A percentile compares a stretch with the other conserved stretches of the same genome.
Evolutionary conservation across 1,140 invertebrate species (phyloP).

Genomic region (Hetaerina americana): DNA sequence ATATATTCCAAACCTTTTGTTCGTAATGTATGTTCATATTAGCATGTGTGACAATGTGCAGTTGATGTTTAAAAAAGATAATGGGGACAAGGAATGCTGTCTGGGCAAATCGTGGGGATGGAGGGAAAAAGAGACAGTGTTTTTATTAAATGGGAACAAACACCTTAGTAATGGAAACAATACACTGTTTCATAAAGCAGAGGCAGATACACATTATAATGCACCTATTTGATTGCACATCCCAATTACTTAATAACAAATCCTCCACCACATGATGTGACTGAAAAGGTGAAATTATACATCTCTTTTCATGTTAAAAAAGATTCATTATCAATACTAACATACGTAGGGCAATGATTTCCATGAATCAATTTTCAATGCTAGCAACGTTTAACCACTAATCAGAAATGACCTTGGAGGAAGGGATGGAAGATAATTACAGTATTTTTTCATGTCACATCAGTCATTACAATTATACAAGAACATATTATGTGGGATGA

Average conservation of each 20-base stretch:
- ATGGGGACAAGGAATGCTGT: not conserved
- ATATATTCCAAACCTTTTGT: not conserved
- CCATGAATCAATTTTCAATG: not conserved
- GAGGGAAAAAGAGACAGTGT: not conserved
- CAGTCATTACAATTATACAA: not conserved
- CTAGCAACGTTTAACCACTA: not conserved
- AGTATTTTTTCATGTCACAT: not conserved
- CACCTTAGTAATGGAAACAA: not conserved
- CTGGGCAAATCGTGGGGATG: not conserved
- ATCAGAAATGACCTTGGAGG: not conserved
- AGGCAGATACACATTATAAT: not conserved
- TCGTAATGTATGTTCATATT: not conserved
- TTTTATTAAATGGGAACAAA: slow-evolving; percentile 1
- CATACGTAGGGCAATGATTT: not conserved
- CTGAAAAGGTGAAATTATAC: not conserved
- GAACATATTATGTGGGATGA: not conserved
- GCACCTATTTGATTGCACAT: not conserved
- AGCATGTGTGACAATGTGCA: not conserved
- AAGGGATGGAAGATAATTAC: not conserved
- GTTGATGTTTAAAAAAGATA: not conserved
- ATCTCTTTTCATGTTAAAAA: not conserved
- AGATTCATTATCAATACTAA: not conserved
- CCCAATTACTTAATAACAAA: not conserved
- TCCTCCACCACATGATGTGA: not conserved
- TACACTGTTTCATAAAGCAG: not conserved